Conservation (phyloP, 2,888 invertebrate species). For the Prenolepis imparis region DNA sequence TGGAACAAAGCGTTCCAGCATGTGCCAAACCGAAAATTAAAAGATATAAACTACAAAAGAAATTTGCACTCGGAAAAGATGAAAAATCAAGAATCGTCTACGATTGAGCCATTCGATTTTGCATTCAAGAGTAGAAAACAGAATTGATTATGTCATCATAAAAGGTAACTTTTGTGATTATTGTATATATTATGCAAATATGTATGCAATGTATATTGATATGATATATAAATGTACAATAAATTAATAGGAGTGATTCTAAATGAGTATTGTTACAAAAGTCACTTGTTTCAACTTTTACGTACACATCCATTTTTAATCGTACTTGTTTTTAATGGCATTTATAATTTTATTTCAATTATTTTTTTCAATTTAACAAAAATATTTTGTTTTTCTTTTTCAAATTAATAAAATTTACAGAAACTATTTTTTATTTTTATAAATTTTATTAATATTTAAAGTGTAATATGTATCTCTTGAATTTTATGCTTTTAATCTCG, state of each 20-base stretch:
- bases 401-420: background rate
- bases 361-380: background rate
- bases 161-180: background rate
- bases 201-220: background rate
- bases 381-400: background rate
- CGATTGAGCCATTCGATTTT: background rate
- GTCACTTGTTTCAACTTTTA: background rate
- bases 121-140: background rate
- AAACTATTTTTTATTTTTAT: background rate
- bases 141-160: background rate
- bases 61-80: background rate
- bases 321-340: background rate
- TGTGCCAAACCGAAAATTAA: conserved; percentile 91
- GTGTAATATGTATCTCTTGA: background rate
- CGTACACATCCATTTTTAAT: background rate
- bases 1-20: conserved; percentile 92
- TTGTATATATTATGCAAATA: background rate
- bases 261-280: background rate
- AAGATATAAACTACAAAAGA: background rate
- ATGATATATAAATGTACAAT: background rate
- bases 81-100: too few relatives aligned
- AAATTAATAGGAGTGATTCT: background rate
- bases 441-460: too few relatives aligned
- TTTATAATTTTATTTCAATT: background rate
- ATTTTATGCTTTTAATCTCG: background rate